phyloP scores from a whole-genome alignment of 2,888 invertebrate species.

The Rambutsinella grinnellia region DNA sequence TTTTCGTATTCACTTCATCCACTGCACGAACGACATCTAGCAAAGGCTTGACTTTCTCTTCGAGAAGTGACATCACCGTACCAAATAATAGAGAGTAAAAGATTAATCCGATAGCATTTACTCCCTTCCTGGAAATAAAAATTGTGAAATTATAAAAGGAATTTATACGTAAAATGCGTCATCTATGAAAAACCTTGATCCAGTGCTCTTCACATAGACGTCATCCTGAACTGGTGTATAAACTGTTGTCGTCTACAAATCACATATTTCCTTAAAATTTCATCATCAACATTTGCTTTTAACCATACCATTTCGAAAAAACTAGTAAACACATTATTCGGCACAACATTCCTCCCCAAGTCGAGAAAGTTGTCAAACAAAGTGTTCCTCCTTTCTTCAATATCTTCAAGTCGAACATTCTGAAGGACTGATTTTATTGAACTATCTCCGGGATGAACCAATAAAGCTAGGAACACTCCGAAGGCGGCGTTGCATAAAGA shows the following conservation, averaged over 20 bases:
- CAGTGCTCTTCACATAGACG: slow-evolving; percentile 21
- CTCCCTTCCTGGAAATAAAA: slow-evolving; percentile 71
- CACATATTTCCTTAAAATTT: background rate
- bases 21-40: slow-evolving; percentile 86
- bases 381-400: slow-evolving; percentile 52
- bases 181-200: slow-evolving; percentile 18
- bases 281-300: background rate
- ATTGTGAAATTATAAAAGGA: background rate
- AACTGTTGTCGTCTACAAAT: slow-evolving; percentile 45
- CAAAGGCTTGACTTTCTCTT: slow-evolving; percentile 81
- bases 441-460: slow-evolving; percentile 83
- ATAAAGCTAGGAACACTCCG: slow-evolving; percentile 79
- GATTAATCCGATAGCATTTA: slow-evolving; percentile 88
- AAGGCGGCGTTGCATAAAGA: slow-evolving; percentile 85
- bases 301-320: slow-evolving; percentile 63
- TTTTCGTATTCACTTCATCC: slow-evolving; percentile 91
- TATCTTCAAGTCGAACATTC: background rate
- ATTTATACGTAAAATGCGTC: background rate
- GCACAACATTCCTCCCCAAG: slow-evolving; percentile 80
- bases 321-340: slow-evolving; percentile 62
- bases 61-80: slow-evolving; percentile 86
- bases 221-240: slow-evolving; percentile 20
- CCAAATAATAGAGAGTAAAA: slow-evolving; percentile 92
- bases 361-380: slow-evolving; percentile 88
- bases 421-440: slow-evolving; percentile 21